Evolutionary conservation across 1,140 invertebrate species (phyloP), one percentile per base, ranked within the genome.

Genomic region (Tetragnatha versicolor): DNA sequence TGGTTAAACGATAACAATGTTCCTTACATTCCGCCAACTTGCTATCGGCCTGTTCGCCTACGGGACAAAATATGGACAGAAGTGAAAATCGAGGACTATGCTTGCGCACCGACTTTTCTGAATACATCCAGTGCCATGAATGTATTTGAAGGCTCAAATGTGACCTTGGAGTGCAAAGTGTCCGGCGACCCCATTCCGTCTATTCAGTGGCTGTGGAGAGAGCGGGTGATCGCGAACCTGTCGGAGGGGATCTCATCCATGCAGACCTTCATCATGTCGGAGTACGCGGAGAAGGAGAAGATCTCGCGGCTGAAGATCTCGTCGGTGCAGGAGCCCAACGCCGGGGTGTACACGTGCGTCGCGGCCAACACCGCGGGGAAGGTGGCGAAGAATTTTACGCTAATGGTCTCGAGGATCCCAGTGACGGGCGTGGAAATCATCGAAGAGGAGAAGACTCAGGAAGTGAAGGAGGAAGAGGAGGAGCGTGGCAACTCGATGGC

Each of bases 161-260:
- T 93, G 0, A 94, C 93, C 3, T 90, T 96, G 27, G 88, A 90
- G 17, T 97, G 94, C 82, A 87, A 90, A 17, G 92, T 94, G 0
- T 91, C 91, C 60, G 93, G 93, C 0, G 88, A 94, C 68, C 94
- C 94, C 0, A 88, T 91, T n/a, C 92, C 94, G 0, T 89, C 87
- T 49, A 90, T 96, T 63, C 92, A 91, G 80, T 96, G 94, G 94
- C 92, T 93, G 82, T 94, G 92, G 91, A 93, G 94, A 82, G 93
- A 93, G 0, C 88, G 92, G n/a, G 87, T 91, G 22, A 88, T 96
- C 76, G 86, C 89, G 35, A 96, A 96, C 85, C 91, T 93, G 85
- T 88, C 87, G 45, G 92, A 94, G 82, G 88, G 82, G 68, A 80
- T 82, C 47, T 93, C 91, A 81, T 89, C 91, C n/a, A 91, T 92